These are phyloP conservation scores for Ctenopoma kingsleyae DNA, from an alignment of 2,797 vertebrate genomes.

Conservation along the genomic window DNA sequence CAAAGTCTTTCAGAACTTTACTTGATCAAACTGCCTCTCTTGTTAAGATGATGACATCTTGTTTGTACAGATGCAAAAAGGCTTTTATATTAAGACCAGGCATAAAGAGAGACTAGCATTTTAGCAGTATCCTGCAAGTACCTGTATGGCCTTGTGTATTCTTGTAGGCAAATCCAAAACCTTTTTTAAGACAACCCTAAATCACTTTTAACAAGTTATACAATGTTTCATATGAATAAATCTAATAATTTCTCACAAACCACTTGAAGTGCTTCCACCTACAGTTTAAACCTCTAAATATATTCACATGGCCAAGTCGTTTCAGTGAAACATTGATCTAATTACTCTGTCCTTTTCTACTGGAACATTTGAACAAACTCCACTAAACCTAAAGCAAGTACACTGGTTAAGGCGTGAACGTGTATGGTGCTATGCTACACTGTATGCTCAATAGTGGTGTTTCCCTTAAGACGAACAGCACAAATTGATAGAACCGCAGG, in stretches of 20 bases:
- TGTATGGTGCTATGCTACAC: constrained; percentile 87
- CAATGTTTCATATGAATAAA: constrained; percentile 57
- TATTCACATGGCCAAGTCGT: constrained; percentile 56
- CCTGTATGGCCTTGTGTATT: constrained; percentile 49
- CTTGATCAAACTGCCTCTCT: constrained; percentile 21
- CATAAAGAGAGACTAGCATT: constrained; percentile 37
- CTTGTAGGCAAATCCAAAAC: constrained; percentile 50
- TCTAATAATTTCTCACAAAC: constrained; percentile 65
- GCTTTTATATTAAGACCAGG: constrained; percentile 14
- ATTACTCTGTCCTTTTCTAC: constrained; percentile 64
- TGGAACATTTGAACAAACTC: constrained; percentile 71
- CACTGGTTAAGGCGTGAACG: constrained; percentile 86
- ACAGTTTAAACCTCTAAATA: constrained; percentile 63
- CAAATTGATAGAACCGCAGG: constrained; percentile 64
- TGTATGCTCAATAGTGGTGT: constrained; percentile 83
- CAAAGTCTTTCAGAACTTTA: constrained; percentile 10
- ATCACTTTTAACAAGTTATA: constrained; percentile 60
- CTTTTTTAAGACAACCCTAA: constrained; percentile 67
- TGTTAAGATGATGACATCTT: constrained; percentile 19
- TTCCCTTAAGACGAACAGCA: constrained; percentile 69
- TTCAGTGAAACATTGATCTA: constrained; percentile 50
- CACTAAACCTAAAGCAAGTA: constrained; percentile 81
- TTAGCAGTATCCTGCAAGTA: constrained; percentile 54
- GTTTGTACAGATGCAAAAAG: constrained; percentile 1
- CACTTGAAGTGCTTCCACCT: constrained; percentile 79